phyloP scores from a whole-genome alignment of 2,888 invertebrate species.

The Microdon myrmicae region DNA sequence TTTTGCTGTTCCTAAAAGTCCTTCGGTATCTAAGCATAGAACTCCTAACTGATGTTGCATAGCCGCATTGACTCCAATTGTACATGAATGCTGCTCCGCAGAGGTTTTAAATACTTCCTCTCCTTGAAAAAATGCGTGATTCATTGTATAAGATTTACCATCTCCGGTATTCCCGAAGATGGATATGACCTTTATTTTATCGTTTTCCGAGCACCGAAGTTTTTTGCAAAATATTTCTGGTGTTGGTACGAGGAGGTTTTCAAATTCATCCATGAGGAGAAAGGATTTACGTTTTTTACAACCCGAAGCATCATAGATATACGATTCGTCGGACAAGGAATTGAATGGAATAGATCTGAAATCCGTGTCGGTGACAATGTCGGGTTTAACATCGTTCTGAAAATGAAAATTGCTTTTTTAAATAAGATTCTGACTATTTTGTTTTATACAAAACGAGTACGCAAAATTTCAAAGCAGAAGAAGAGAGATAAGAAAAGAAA shows the following conservation, averaged over 20 bases:
- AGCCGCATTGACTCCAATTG: conserved; percentile 82
- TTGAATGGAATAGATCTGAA: conserved; percentile 63
- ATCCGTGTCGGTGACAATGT: conserved; percentile 59
- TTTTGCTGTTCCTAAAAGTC: conserved; percentile 72
- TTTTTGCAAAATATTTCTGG: conserved; percentile 69
- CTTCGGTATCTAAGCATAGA: conserved; percentile 83
- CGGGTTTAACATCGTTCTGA: conserved; percentile 59
- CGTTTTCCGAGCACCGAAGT: conserved; percentile 62
- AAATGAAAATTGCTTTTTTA: no score
- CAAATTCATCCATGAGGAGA: conserved; percentile 73
- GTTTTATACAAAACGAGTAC: no score
- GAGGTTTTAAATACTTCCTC: conserved; percentile 68
- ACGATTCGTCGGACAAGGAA: conserved; percentile 55
- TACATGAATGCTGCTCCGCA: conserved; percentile 74
- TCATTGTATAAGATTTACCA: conserved; percentile 83
- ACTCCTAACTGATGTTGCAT: conserved; percentile 74
- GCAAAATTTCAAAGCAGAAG: background rate
- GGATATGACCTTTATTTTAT: conserved; percentile 80
- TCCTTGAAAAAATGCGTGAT: conserved; percentile 76
- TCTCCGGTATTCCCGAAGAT: conserved; percentile 88
- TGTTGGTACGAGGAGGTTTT: conserved; percentile 71
- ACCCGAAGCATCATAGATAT: conserved; percentile 55
- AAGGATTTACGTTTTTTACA: conserved; percentile 61
- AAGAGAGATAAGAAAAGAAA: background rate
- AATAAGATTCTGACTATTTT: background rate